Evolutionary conservation across 2,888 invertebrate genomes (phyloP).

Genomic region (Chloromyia formosa): DNA sequence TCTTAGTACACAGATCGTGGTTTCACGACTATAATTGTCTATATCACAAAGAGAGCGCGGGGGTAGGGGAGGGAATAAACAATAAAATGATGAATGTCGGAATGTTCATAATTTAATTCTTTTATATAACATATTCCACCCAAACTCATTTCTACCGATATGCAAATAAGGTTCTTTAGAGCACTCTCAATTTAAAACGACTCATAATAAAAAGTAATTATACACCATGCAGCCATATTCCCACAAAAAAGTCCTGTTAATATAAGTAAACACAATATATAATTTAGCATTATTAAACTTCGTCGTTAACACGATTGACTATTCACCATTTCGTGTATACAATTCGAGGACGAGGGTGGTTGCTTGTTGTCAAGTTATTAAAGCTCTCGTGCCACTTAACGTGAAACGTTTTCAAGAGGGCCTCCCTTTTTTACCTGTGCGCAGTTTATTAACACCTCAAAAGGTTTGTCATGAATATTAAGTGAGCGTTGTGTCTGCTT

Average conservation of each 20-base stretch:
- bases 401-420: conserved; percentile 30
- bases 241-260: too few relatives aligned
- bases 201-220: conserved; percentile 29
- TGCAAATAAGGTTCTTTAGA: too few relatives aligned
- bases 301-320: conserved; percentile 20
- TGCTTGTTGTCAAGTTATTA: conserved; percentile 26
- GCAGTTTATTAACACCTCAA: conserved; percentile 41
- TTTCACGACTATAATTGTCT: too few relatives aligned
- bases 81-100: too few relatives aligned
- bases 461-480: conserved; percentile 41
- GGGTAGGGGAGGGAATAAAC: too few relatives aligned
- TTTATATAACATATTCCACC: too few relatives aligned
- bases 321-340: conserved; percentile 14
- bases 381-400: conserved; percentile 30
- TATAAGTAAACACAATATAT: conserved; percentile 28
- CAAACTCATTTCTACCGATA: too few relatives aligned
- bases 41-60: too few relatives aligned
- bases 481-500: conserved; percentile 30
- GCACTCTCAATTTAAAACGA: neutral
- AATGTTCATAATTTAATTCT: too few relatives aligned
- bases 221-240: conserved; percentile 10
- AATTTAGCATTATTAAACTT: neutral
- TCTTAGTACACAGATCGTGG: too few relatives aligned
- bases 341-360: too few relatives aligned
- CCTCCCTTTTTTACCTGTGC: conserved; percentile 4